phyloP scores from a whole-genome alignment of 2,888 invertebrate species.

The Standfussiana lucernea region DNA sequence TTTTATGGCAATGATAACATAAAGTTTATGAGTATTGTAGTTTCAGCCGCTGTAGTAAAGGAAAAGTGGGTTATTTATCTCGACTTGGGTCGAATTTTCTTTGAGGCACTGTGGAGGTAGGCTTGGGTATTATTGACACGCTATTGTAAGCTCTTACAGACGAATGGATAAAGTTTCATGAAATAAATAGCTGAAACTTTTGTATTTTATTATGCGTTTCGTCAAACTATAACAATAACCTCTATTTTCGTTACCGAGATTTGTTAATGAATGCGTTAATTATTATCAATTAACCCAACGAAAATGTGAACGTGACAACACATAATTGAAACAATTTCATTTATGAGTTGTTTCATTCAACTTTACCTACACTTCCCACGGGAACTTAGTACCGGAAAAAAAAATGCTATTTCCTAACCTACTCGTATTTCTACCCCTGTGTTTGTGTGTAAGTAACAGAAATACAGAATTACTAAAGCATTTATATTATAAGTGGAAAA shows the following conservation, averaged over 20 bases:
- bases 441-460: background rate
- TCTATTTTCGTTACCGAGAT: background rate
- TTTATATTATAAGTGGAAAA: background rate
- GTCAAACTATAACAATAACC: background rate
- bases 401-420: background rate
- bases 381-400: background rate
- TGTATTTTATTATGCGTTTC: background rate
- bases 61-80: conserved; percentile 49
- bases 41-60: conserved; percentile 49
- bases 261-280: background rate
- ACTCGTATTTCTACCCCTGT: background rate
- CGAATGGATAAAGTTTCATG: background rate
- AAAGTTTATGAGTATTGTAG: conserved; percentile 61
- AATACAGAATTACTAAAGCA: background rate
- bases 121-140: conserved; percentile 10
- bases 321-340: background rate
- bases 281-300: background rate
- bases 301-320: background rate
- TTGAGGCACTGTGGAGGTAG: conserved; percentile 9
- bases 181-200: background rate
- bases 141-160: background rate
- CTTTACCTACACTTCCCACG: background rate
- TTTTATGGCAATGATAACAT: conserved; percentile 63
- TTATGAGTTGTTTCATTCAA: background rate
- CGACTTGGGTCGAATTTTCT: conserved; percentile 34